phyloP scores from a whole-genome alignment of 2,797 vertebrate genomes.

The Gymnopithys bicolor region DNA sequence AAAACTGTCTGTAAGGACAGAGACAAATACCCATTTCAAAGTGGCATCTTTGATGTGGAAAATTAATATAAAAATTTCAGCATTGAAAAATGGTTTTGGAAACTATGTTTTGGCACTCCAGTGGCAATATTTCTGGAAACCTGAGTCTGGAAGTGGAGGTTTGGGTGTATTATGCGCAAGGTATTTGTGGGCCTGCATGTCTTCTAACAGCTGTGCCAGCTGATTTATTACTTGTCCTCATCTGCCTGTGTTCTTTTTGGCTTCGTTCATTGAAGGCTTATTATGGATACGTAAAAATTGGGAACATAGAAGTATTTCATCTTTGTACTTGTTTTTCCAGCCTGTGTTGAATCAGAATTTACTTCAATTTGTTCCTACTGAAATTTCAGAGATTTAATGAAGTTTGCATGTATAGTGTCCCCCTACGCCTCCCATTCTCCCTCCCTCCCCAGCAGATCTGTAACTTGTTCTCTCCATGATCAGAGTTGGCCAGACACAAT shows the following conservation, averaged over 20 bases:
- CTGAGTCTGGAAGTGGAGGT: not conserved
- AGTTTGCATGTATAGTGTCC: not conserved
- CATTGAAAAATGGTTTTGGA: not conserved
- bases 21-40: not conserved
- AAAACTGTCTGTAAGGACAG: not conserved
- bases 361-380: not conserved
- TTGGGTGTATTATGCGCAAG: not conserved
- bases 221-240: not conserved
- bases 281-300: not conserved
- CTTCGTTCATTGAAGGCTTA: not conserved
- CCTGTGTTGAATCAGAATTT: not conserved
- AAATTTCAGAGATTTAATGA: not conserved
- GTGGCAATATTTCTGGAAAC: not conserved
- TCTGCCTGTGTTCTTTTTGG: not conserved
- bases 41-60: not conserved
- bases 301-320: not conserved
- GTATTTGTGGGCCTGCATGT: not conserved
- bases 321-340: not conserved
- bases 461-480: not conserved
- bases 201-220: not conserved
- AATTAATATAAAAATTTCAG: not conserved
- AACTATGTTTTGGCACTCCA: not conserved
- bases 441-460: not conserved
- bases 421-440: not conserved
- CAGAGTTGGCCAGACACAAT: not conserved